phyloP scores from a whole-genome alignment of 2,888 invertebrate species.

The Nephrotoma flavescens region DNA sequence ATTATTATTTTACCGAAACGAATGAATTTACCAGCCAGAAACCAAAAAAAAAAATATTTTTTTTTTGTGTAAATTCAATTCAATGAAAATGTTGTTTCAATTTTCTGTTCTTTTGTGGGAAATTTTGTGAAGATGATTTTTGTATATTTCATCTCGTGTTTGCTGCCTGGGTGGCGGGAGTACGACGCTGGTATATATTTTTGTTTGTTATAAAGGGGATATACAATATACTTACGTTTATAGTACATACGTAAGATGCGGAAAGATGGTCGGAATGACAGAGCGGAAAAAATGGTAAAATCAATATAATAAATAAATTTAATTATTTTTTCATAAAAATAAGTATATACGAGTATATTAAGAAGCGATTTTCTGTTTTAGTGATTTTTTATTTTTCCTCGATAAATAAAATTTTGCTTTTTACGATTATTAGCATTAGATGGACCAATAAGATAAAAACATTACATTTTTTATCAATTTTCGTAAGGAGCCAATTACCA shows the following conservation, averaged over 20 bases:
- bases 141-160: background rate
- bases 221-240: background rate
- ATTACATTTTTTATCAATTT: background rate
- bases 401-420: background rate
- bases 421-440: background rate
- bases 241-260: background rate
- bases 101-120: background rate
- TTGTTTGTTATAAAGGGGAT: background rate
- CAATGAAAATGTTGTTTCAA: background rate
- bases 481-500: background rate
- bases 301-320: background rate
- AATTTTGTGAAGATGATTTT: background rate
- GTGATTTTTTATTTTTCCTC: background rate
- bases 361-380: background rate
- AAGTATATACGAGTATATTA: background rate
- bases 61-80: background rate
- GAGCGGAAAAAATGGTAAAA: background rate
- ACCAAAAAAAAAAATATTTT: background rate
- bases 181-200: background rate
- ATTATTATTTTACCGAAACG: background rate
- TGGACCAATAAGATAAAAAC: background rate
- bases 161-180: background rate
- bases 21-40: background rate
- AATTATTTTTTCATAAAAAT: background rate
- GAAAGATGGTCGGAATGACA: background rate